These are phyloP conservation scores for Drosophila picticornis DNA, from an alignment of 2,888 invertebrate genomes.

Conservation along the genomic window DNA sequence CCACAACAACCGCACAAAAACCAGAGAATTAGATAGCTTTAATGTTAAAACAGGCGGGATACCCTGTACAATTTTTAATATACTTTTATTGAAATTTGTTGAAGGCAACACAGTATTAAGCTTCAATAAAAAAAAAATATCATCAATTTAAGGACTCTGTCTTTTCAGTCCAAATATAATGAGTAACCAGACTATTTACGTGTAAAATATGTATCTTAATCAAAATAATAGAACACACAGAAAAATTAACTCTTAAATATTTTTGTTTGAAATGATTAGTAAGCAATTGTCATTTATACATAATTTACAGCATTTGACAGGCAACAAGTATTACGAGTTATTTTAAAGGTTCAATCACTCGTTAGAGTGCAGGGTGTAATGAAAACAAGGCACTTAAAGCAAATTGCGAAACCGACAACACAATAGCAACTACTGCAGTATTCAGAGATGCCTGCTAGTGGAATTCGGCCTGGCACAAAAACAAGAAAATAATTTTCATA, in stretches of 20 bases:
- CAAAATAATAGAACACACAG: not conserved
- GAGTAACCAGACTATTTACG: not conserved
- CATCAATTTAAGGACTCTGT: not conserved
- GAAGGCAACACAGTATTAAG: not conserved
- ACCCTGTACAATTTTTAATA: not conserved
- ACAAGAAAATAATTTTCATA: conserved; percentile 63
- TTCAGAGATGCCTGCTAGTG: conserved; percentile 25
- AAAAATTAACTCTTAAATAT: not conserved
- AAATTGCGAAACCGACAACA: conserved; percentile 59
- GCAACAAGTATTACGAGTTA: not conserved
- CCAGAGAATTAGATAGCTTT: not conserved
- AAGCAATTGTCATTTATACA: not conserved
- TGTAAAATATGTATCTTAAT: too few relatives aligned
- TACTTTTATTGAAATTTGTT: too few relatives aligned
- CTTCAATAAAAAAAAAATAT: not conserved
- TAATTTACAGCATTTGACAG: not conserved
- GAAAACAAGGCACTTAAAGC: conserved; percentile 69
- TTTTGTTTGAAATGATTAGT: not conserved
- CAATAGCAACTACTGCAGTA: conserved; percentile 33
- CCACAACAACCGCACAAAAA: conserved; percentile 39
- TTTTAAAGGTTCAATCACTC: too few relatives aligned
- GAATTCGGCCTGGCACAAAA: conserved; percentile 53
- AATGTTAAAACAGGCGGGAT: not conserved
- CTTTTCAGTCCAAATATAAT: not conserved
- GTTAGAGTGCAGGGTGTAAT: conserved; percentile 11